These are phyloP conservation scores for Fragum whitleyi DNA, from an alignment of 2,888 invertebrate species.

Conservation along the genomic window DNA sequence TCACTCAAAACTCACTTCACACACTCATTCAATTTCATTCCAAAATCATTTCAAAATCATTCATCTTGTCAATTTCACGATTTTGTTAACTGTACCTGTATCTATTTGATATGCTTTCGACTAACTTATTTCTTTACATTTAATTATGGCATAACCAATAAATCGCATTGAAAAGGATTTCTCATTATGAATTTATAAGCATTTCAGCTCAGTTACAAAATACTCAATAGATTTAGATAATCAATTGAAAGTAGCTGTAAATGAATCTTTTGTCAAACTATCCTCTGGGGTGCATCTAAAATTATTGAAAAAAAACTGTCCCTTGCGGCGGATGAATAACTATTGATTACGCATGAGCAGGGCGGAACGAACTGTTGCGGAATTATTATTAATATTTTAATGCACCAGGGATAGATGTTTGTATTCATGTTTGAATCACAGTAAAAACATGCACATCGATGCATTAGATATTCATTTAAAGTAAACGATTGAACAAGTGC, in stretches of 20 bases:
- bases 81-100: no score
- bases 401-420: neutral
- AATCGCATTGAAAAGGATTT: neutral
- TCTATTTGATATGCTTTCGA: no score
- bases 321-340: neutral
- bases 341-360: constrained; percentile 1
- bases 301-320: neutral
- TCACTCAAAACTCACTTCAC: no score
- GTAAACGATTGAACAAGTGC: neutral
- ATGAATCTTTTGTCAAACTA: constrained; percentile 11
- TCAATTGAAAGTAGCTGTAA: constrained; percentile 10
- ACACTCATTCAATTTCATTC: no score
- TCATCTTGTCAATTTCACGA: no score
- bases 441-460: neutral
- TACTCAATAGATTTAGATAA: constrained; percentile 1
- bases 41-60: no score
- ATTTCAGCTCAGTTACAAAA: neutral
- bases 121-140: no score
- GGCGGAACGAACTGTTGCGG: neutral
- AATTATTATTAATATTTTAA: neutral
- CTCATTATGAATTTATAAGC: constrained; percentile 22
- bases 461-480: neutral
- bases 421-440: neutral
- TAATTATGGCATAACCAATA: neutral
- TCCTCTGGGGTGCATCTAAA: constrained; percentile 4